Percentiles rank a stretch among this genome's conserved stretches.
Evolutionary conservation across 2,888 invertebrate genomes (phyloP).

Genomic region (Sipha maydis): DNA sequence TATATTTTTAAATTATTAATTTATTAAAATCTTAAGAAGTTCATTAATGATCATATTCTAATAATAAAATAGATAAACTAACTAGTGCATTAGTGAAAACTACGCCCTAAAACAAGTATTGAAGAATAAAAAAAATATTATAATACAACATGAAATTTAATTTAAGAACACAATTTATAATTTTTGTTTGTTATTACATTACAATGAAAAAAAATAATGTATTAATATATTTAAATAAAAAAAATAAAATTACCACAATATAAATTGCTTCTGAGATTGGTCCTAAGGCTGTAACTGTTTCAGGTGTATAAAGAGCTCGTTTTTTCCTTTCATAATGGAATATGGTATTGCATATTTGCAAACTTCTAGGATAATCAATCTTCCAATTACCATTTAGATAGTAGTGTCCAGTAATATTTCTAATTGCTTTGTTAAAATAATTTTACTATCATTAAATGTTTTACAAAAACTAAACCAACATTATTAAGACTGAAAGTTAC

Average conservation of each 20-base stretch:
- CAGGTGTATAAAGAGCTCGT: slow-evolving; percentile 84
- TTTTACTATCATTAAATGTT: background rate
- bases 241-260: slow-evolving; percentile 74
- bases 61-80: too few species aligned
- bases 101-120: too few species aligned
- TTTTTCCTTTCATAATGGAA: slow-evolving; percentile 90
- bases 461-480: background rate
- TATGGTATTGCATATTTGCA: slow-evolving; percentile 82
- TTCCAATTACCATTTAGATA: slow-evolving; percentile 95
- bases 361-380: slow-evolving; percentile 87
- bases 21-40: background rate
- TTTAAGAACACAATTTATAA: background rate
- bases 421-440: slow-evolving; percentile 74
- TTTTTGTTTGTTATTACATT: background rate
- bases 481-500: slow-evolving; percentile 69
- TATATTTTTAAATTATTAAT: background rate
- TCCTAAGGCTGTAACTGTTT: slow-evolving; percentile 83
- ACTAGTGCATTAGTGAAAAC: too few species aligned
- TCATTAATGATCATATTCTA: too few species aligned
- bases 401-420: slow-evolving; percentile 84
- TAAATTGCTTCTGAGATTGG: slow-evolving; percentile 91
- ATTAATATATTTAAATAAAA: background rate
- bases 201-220: background rate
- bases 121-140: too few species aligned
- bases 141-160: background rate